These are phyloP conservation scores for Pluvianellus socialis DNA, from an alignment of 2,113 vertebrate species.

Conservation along the genomic window DNA sequence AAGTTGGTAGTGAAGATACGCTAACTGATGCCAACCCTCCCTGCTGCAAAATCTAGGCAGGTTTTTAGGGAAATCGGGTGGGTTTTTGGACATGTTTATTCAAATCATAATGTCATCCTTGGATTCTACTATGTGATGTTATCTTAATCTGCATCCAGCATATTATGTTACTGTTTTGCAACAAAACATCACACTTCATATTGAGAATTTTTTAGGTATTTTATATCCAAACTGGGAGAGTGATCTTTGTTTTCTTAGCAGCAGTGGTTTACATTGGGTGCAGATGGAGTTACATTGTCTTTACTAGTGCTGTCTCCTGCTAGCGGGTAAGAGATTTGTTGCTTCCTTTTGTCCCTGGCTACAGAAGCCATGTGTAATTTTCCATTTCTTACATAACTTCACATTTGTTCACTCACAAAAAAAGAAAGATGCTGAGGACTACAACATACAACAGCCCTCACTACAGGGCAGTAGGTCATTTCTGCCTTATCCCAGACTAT, in stretches of 20 bases:
- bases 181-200: background rate
- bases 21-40: background rate
- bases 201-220: background rate
- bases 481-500: background rate
- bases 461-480: background rate
- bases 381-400: background rate
- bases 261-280: background rate
- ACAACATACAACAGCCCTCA: background rate
- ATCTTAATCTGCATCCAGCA: background rate
- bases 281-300: background rate
- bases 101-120: background rate
- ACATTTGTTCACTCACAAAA: background rate
- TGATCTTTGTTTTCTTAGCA: background rate
- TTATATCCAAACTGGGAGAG: background rate
- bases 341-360: background rate
- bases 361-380: background rate
- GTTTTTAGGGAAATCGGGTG: background rate
- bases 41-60: background rate
- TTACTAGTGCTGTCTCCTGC: background rate
- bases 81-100: background rate
- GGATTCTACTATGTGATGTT: background rate
- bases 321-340: background rate
- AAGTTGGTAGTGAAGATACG: background rate
- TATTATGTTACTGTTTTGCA: background rate
- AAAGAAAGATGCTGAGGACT: background rate